phyloP scores from a whole-genome alignment of 2,113 vertebrate species.

The Pleuronectes platessa region DNA sequence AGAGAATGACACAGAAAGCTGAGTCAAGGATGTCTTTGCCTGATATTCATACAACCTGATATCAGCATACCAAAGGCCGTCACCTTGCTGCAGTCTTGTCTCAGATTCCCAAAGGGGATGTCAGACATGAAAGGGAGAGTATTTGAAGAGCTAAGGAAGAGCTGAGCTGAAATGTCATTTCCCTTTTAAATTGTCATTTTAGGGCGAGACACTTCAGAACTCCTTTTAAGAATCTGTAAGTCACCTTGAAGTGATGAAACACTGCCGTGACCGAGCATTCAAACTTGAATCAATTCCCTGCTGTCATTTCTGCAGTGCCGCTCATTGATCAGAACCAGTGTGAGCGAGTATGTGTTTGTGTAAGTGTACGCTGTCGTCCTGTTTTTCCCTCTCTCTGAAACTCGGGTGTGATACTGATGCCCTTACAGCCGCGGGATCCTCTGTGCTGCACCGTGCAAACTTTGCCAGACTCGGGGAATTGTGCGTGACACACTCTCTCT shows the following conservation, averaged over 20 bases:
- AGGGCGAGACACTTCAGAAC: conserved; percentile 21
- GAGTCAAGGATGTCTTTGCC: conserved; percentile 22
- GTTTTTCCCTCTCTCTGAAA: too few species aligned
- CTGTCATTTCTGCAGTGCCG: conserved; percentile 12
- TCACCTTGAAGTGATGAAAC: conserved; percentile 51
- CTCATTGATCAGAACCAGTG: conserved; percentile 43
- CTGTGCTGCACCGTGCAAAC: background rate
- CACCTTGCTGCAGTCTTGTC: conserved; percentile 57
- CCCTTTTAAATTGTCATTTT: conserved; percentile 53
- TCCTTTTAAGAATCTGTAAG: conserved; percentile 18
- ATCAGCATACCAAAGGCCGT: conserved; percentile 64
- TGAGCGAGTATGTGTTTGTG: conserved; percentile 10
- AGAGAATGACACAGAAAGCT: background rate
- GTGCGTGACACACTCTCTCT: background rate
- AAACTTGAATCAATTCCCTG: conserved; percentile 17
- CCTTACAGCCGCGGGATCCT: background rate
- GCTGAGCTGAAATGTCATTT: conserved; percentile 47
- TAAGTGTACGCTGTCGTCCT: background rate
- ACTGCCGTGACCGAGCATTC: conserved; percentile 10
- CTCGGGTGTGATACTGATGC: background rate
- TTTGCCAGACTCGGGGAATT: background rate
- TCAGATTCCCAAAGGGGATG: conserved; percentile 56
- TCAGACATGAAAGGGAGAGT: conserved; percentile 59
- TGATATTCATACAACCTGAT: conserved; percentile 42
- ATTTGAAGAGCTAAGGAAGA: conserved; percentile 52